Conservation (phyloP, 2,888 invertebrate genomes). For the Lasioglossum marginatum region DNA sequence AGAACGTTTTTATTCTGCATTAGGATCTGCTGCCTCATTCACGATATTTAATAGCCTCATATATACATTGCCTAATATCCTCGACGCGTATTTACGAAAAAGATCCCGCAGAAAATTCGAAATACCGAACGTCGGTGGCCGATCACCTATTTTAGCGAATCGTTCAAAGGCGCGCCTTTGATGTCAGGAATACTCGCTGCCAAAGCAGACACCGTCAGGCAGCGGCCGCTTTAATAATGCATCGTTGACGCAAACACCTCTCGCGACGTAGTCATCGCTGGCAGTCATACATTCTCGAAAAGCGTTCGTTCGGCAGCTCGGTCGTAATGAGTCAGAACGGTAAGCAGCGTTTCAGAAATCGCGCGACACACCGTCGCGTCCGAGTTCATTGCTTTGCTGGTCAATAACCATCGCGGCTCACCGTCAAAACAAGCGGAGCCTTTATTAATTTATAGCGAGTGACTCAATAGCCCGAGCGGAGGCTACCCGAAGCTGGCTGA, state of each 20-base stretch:
- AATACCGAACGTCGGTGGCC: not conserved
- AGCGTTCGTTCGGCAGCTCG: not conserved
- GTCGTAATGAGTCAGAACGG: not conserved
- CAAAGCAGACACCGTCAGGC: not conserved
- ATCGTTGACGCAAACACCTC: slow-evolving; percentile 5
- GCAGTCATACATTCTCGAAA: not conserved
- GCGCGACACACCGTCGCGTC: slow-evolving; percentile 41
- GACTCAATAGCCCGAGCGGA: slow-evolving; percentile 65
- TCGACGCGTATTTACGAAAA: not conserved
- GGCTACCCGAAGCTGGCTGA: slow-evolving; percentile 50
- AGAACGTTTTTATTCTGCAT: too few relatives aligned
- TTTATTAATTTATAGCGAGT: slow-evolving; percentile 66
- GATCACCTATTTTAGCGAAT: not conserved
- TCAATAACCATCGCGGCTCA: slow-evolving; percentile 72
- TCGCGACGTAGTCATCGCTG: not conserved
- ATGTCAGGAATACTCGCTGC: not conserved
- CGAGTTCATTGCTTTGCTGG: slow-evolving; percentile 66
- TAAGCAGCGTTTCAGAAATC: slow-evolving; percentile 44
- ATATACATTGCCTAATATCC: too few relatives aligned
- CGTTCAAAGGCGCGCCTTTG: not conserved
- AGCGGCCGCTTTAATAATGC: slow-evolving; percentile 2
- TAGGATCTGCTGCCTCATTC: too few relatives aligned
- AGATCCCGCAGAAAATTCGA: not conserved
- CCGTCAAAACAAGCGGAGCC: slow-evolving; percentile 70
- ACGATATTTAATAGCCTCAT: not conserved